Evolutionary conservation across 2,888 invertebrate species (phyloP).

Genomic region (Leptopterna dolabrata): DNA sequence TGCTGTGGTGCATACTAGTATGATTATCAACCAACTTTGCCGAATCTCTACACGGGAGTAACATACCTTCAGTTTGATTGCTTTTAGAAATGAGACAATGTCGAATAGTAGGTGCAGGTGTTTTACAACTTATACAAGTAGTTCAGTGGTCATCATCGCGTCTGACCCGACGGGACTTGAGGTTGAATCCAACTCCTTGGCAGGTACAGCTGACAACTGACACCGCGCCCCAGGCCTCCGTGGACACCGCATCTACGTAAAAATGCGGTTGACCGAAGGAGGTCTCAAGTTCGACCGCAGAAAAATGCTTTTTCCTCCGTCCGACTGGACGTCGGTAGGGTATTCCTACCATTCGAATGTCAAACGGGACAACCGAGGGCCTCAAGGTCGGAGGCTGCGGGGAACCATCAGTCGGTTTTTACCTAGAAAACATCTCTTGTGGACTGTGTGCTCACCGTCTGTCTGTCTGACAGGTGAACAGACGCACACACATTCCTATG

Average conservation of each 20-base stretch:
- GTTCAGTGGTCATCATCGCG: not conserved
- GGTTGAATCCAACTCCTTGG: not conserved
- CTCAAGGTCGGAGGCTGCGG: not conserved
- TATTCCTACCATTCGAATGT: conserved; percentile 36
- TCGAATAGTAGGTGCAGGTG: no score
- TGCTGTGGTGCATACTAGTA: no score
- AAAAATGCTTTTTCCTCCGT: conserved; percentile 10
- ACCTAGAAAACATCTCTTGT: not conserved
- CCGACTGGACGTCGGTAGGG: not conserved
- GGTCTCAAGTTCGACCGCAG: conserved; percentile 49
- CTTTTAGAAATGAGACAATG: no score
- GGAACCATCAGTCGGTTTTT: not conserved
- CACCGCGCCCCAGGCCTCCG: not conserved
- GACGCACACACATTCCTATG: not conserved
- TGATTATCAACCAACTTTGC: no score
- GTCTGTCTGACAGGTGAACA: not conserved
- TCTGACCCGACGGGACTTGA: not conserved
- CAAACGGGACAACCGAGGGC: not conserved
- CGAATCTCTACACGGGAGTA: no score
- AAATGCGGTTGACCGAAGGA: conserved; percentile 44
- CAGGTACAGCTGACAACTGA: conserved; percentile 21
- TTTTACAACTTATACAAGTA: not conserved
- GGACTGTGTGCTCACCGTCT: not conserved
- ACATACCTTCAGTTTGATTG: no score
- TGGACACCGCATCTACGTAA: conserved; percentile 14